Conservation (phyloP, 2,888 invertebrate species). For the Parelbella ahira region DNA sequence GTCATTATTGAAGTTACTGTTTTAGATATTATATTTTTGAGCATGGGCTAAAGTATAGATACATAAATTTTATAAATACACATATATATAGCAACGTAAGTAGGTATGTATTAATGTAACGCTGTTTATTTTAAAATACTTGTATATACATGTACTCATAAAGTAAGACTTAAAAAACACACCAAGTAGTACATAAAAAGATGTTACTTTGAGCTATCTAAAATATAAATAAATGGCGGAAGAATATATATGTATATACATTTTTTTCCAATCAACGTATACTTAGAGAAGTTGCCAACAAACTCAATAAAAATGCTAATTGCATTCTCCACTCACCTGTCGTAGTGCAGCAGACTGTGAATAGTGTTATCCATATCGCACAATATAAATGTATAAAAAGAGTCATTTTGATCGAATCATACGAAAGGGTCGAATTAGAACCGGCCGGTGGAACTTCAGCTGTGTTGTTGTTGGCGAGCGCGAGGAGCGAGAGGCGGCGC, state of each 20-base stretch:
- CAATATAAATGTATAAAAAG: slow-evolving; percentile 76
- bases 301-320: slow-evolving; percentile 70
- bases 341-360: slow-evolving; percentile 62
- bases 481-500: slow-evolving; percentile 43
- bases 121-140: too few relatives aligned
- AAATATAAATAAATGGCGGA: too few relatives aligned
- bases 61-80: too few relatives aligned
- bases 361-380: slow-evolving; percentile 69
- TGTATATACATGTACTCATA: too few relatives aligned
- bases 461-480: slow-evolving; percentile 47
- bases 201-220: slow-evolving; percentile 5
- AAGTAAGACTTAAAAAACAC: too few relatives aligned
- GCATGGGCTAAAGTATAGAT: too few relatives aligned
- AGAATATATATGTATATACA: too few relatives aligned
- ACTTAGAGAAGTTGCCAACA: slow-evolving; percentile 50
- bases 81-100: too few relatives aligned
- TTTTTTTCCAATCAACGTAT: slow-evolving; percentile 34
- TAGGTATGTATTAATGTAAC: too few relatives aligned
- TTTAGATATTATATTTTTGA: too few relatives aligned
- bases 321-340: slow-evolving; percentile 68
- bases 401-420: slow-evolving; percentile 66
- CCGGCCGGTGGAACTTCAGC: slow-evolving; percentile 51
- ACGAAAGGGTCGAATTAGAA: slow-evolving; percentile 39
- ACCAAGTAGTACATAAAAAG: too few relatives aligned
- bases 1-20: too few relatives aligned